Evolutionary conservation across 2,888 invertebrate species (phyloP).

Genomic region (Cheilosia grossa): DNA sequence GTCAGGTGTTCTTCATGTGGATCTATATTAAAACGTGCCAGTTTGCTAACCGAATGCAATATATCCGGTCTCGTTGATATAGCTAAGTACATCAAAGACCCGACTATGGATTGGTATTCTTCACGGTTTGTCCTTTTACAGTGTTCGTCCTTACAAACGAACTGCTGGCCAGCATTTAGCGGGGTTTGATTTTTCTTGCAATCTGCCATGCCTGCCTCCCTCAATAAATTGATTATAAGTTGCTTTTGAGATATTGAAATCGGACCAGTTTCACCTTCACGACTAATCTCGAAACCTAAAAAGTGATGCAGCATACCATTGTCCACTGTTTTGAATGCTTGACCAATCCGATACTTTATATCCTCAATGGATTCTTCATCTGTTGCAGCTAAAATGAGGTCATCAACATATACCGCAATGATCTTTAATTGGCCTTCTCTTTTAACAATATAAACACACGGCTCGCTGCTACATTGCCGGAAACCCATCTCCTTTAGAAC

Average conservation of each 20-base stretch:
- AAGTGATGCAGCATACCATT: conserved; percentile 38
- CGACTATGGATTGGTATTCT: too few species aligned
- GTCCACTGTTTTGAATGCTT: conserved; percentile 33
- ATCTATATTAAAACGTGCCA: too few species aligned
- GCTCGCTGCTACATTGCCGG: background rate
- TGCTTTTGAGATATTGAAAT: too few species aligned
- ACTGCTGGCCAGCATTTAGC: conserved; percentile 47
- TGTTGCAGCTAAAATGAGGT: conserved; percentile 61
- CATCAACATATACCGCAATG: conserved; percentile 73
- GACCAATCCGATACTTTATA: conserved; percentile 27
- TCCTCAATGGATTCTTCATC: conserved; percentile 15
- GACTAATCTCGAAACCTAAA: conserved; percentile 24
- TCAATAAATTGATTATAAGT: background rate
- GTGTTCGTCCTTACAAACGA: conserved; percentile 26
- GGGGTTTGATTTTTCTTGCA: conserved; percentile 22
- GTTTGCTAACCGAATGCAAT: too few species aligned
- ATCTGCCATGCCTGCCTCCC: too few species aligned
- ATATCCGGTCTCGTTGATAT: too few species aligned
- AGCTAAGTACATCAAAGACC: too few species aligned
- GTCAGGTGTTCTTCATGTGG: too few species aligned
- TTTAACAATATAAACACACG: background rate
- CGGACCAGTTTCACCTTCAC: too few species aligned
- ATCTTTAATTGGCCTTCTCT: background rate
- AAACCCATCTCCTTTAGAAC: background rate
- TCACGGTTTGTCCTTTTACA: conserved; percentile 15